Conservation (phyloP, 2,888 invertebrate genomes). For the Pollenia angustigena region DNA sequence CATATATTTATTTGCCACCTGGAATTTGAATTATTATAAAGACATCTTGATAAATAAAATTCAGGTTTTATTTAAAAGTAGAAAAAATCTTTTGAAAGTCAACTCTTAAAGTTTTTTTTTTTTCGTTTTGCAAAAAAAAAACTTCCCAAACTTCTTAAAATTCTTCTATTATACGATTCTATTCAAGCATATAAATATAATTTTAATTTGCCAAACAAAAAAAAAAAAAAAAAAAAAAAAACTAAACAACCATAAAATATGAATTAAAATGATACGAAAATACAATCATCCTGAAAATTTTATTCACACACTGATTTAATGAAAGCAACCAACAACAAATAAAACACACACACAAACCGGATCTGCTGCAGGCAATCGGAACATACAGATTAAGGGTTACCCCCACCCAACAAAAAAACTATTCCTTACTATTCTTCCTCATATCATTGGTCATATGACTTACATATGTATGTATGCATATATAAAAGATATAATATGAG, state of each 20-base stretch:
- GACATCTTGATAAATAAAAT: too few species aligned
- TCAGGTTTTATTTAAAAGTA: too few species aligned
- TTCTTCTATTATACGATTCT: slow-evolving; percentile 61
- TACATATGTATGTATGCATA: background rate
- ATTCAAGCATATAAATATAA: slow-evolving; percentile 69
- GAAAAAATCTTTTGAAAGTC: too few species aligned
- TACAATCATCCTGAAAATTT: background rate
- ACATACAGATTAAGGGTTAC: slow-evolving; percentile 72
- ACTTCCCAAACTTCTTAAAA: too few species aligned
- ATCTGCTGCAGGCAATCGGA: slow-evolving; percentile 65
- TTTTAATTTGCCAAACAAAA: slow-evolving; percentile 54
- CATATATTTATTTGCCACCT: too few species aligned
- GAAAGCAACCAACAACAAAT: slow-evolving; percentile 6
- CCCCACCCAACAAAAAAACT: slow-evolving; percentile 29
- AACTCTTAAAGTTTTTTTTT: too few species aligned
- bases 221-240: slow-evolving; percentile 12
- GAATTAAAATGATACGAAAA: slow-evolving; percentile 67
- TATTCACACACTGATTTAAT: slow-evolving; percentile 60
- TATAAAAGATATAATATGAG: too few species aligned
- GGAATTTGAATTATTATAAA: too few species aligned
- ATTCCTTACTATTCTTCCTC: background rate
- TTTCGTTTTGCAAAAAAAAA: too few species aligned
- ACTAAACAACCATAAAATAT: slow-evolving; percentile 66
- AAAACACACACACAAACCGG: slow-evolving; percentile 30
- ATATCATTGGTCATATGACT: slow-evolving; percentile 50